Percentiles rank a stretch among this genome's conserved stretches.
phyloP scores from a whole-genome alignment of 2,888 invertebrate genomes.

The Drosophila mimetica region DNA sequence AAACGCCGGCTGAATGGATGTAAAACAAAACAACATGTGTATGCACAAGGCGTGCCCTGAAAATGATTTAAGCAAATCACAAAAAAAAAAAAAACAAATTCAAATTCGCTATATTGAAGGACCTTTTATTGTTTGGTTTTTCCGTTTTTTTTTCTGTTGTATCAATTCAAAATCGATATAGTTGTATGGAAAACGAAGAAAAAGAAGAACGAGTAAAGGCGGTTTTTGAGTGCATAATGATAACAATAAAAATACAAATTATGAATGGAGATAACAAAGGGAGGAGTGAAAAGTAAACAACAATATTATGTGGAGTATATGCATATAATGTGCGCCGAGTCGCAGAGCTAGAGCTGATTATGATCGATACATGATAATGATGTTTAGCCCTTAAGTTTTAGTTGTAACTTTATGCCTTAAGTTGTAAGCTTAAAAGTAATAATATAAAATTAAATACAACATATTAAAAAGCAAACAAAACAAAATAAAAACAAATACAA shows the following conservation, averaged over 20 bases:
- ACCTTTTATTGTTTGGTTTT: slow-evolving; percentile 27
- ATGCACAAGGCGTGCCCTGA: slow-evolving; percentile 36
- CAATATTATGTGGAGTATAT: slow-evolving; percentile 38
- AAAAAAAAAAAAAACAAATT: slow-evolving; percentile 35
- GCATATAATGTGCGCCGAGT: slow-evolving; percentile 45
- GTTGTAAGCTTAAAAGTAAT: slow-evolving; percentile 82
- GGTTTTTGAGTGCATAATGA: slow-evolving; percentile 37
- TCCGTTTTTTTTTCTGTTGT: slow-evolving; percentile 27
- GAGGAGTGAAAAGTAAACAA: slow-evolving; percentile 14
- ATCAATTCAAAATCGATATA: slow-evolving; percentile 34
- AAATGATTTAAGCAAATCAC: slow-evolving; percentile 32
- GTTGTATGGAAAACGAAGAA: slow-evolving; percentile 31
- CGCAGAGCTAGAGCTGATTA: slow-evolving; percentile 61
- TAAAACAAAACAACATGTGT: slow-evolving; percentile 26
- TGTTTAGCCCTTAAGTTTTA: slow-evolving; percentile 77
- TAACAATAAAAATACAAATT: slow-evolving; percentile 51
- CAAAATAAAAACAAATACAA: slow-evolving; percentile 55
- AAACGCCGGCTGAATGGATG: slow-evolving; percentile 20
- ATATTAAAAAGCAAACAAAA: slow-evolving; percentile 69
- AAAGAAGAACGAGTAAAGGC: slow-evolving; percentile 5
- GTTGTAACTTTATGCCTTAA: slow-evolving; percentile 83
- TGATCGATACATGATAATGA: slow-evolving; percentile 54
- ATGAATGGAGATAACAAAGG: slow-evolving; percentile 15
- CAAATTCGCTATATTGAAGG: slow-evolving; percentile 42
- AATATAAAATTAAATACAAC: slow-evolving; percentile 72